Percentiles rank a stretch among this genome's conserved stretches.
phyloP scores from a whole-genome alignment of 2,797 vertebrate species.

The Eulemur rubriventer region DNA sequence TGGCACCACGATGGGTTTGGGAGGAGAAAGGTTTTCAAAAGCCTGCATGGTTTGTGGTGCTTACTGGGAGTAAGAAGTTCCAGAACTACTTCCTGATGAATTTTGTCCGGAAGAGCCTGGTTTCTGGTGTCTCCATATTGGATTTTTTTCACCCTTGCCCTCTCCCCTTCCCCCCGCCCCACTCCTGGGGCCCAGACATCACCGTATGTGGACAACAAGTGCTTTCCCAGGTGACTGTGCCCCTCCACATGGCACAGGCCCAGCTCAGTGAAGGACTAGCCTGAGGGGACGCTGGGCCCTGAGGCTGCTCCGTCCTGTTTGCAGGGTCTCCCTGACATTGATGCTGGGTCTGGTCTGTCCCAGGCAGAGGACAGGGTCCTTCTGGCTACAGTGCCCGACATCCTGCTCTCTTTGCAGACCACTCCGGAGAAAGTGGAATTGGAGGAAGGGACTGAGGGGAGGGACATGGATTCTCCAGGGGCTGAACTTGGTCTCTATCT shows the following conservation, averaged over 20 bases:
- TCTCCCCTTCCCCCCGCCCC: too few species aligned
- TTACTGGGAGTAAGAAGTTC: background rate
- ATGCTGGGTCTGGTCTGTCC: background rate
- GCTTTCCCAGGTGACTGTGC: background rate
- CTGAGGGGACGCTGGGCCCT: background rate
- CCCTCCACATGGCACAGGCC: background rate
- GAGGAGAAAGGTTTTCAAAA: background rate
- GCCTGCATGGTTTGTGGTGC: background rate
- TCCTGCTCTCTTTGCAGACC: background rate
- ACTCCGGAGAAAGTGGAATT: background rate
- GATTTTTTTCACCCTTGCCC: background rate
- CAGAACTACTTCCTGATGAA: background rate
- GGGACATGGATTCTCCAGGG: background rate
- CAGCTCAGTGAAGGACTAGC: background rate
- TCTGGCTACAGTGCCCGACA: background rate
- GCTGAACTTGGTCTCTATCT: background rate
- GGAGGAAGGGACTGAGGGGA: background rate
- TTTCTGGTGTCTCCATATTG: background rate
- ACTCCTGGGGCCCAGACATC: background rate
- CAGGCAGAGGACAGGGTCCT: background rate
- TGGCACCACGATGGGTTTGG: rapidly evolving
- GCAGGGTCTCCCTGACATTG: background rate
- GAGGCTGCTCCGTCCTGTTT: background rate
- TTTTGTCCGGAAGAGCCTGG: background rate
- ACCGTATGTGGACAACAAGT: background rate